These are phyloP conservation scores for Tamandua tetradactyla DNA, from an alignment of 2,797 vertebrate species.

Conservation along the genomic window DNA sequence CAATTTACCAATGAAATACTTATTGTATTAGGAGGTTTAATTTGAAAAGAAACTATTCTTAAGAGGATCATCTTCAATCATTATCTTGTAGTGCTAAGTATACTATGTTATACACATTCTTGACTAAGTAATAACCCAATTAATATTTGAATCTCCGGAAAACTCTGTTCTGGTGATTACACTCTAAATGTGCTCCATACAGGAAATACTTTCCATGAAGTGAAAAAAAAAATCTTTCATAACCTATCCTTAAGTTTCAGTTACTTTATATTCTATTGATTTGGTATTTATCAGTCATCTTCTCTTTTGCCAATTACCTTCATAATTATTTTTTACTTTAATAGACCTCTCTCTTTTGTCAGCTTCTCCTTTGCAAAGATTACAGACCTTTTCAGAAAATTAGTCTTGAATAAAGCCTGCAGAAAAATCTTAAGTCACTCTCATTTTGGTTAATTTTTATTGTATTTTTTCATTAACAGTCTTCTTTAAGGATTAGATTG, in stretches of 20 bases:
- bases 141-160: constrained; percentile 51
- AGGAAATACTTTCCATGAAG: neutral
- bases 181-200: neutral
- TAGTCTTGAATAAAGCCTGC: constrained; percentile 30
- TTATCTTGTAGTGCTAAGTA: constrained; percentile 28
- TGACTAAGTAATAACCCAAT: constrained; percentile 25
- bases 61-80: constrained; percentile 22
- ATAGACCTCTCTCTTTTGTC: constrained; percentile 4
- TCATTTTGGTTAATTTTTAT: constrained; percentile 55
- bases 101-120: constrained; percentile 31
- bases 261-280: neutral
- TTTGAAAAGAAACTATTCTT: constrained; percentile 48
- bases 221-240: neutral
- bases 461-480: constrained; percentile 28
- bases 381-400: constrained; percentile 27
- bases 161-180: neutral
- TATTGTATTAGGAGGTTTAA: constrained; percentile 52
- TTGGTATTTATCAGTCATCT: neutral
- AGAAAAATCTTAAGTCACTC: neutral
- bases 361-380: constrained; percentile 14
- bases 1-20: constrained; percentile 62
- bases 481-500: constrained; percentile 55
- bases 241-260: neutral
- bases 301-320: constrained; percentile 26
- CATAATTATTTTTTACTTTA: neutral